Base-by-base conservation (phyloP, 2,113 vertebrate genomes). In the Serinus canaria region DNA sequence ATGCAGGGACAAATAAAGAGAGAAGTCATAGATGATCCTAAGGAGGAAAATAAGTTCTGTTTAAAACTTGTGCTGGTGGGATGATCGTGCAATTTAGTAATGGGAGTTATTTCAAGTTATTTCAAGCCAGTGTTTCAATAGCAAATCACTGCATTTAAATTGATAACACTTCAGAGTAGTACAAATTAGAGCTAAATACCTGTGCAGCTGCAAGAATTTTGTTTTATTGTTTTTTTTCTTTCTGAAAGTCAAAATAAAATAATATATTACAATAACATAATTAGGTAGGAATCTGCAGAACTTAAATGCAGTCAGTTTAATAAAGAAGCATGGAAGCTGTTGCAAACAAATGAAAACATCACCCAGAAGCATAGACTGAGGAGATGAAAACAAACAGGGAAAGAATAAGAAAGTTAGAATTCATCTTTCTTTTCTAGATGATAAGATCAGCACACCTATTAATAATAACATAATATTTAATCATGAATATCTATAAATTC, bases 201-300 rank as follows among this genome's bases (percentile, higher is more conserved):
- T 94, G 44, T 83, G 74, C 76, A 93, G 64, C 90, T 89, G 85
- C 86, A 94, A 72, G 31, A 90, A 75, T 94, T 78, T 68, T 93
- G 79, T 94, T 93, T 93, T 83, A 93, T 94, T 94, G 68, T 68
- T 93, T 92, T 80, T 80, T 88, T 87, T 64, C n/a, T 90, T 90
- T 90, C 86, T 86, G 60, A 79, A 94, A 78, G 49, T 66, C 39
- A 73, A 53, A 93, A 90, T 90, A 90, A 95, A 95, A 87, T 96
- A 86, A 67, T 90, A 86, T 77, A 95, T 95, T 94, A 94, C 64
- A 90, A 94, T 95, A 96, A 94, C 69, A 75, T 93, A 96, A 96
- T 89, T 93, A 85, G 60, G 47, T 63, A 60, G 72, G 68, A 83
- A 86, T 95, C 64, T 84, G 56, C 72, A 81, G 76, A 79, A 91